Base-by-base conservation (phyloP, 2,797 vertebrate genomes). In the Margarornis squamiger region DNA sequence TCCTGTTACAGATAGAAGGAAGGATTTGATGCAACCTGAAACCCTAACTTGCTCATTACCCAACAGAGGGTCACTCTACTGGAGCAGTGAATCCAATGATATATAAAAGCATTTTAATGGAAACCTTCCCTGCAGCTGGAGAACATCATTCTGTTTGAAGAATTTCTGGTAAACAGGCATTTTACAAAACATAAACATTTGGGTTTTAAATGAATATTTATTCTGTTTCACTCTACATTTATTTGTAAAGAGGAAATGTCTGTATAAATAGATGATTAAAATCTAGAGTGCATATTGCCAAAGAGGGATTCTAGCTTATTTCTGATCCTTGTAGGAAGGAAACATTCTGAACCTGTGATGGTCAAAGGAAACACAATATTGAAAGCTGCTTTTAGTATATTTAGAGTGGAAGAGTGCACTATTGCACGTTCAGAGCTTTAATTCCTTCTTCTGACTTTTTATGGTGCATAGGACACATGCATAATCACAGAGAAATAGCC, bases 171-270 rank as follows among this genome's bases (percentile, higher is more conserved):
- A 97, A 96, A 96, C 92, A 97, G 58, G 87, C 85, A 84, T 96
- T 95, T 91, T 92, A 62, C 55, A 88, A 96, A 96, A 75, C 36
- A 93, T 92, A 97, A 97, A 97, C 66, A 93, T 96, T 96, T 96
- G 68, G 57, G 8, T 90, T 96, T 94, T 66, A 94, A 91, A 93
- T 88, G 66, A 96, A 90, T 95, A 96, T 95, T 97, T 97, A 90
- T 93, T 95, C 93, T 96, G 70, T 93, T 96, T 90, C 87, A 48
- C 58, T 95, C 89, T 83, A 92, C 46, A 86, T 94, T 83, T 96
- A 94, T 96, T 95, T 97, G 85, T 92, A 78, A 91, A 94, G 81
- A 94, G 93, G 95, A 96, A 96, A 96, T 86, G 79, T 92, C 82
- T 93, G 45, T 84, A 86, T 96, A 97, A 97, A 97, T 84, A 97